These are phyloP conservation scores for Ceyx margarethae DNA, from an alignment of 2,113 vertebrate species.

Conservation along the genomic window DNA sequence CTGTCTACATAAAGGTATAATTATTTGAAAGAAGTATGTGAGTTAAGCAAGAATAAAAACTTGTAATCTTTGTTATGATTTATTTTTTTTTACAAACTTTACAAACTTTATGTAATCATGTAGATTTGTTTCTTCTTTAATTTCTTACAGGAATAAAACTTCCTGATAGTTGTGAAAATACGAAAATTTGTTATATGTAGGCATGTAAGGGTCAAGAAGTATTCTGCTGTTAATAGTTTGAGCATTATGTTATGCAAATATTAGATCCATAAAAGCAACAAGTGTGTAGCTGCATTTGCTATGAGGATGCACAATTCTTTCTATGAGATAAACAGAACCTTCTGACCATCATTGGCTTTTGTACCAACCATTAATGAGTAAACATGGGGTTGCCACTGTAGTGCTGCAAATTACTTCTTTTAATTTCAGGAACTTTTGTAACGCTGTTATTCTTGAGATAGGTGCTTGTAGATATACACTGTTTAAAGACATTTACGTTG, in stretches of 20 bases:
- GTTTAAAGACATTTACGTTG: not conserved
- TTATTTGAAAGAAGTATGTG: fast-evolving
- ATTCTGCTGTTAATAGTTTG: not conserved
- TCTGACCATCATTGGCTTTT: not conserved
- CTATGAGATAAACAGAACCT: slow-evolving; percentile 17
- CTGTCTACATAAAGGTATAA: not conserved
- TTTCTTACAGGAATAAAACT: not conserved
- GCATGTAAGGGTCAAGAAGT: not conserved
- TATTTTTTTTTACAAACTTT: not conserved
- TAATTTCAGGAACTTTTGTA: fast-evolving
- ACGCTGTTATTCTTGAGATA: not conserved
- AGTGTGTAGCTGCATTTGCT: not conserved
- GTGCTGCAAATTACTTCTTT: not conserved
- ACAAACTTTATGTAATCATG: fast-evolving
- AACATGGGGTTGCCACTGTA: not conserved
- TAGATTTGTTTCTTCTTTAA: not conserved
- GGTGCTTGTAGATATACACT: fast-evolving
- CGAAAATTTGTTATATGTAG: not conserved
- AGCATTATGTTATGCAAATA: not conserved
- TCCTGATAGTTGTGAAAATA: not conserved
- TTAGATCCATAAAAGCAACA: not conserved
- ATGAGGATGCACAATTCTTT: not conserved
- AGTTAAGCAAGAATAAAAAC: not conserved
- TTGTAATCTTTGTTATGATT: not conserved
- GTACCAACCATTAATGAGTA: not conserved